Percentiles rank a stretch among this genome's conserved stretches.
Conservation (phyloP, 30 jellyfish, hydroid and myxozoan species). For the Aurelia sp. region DNA sequence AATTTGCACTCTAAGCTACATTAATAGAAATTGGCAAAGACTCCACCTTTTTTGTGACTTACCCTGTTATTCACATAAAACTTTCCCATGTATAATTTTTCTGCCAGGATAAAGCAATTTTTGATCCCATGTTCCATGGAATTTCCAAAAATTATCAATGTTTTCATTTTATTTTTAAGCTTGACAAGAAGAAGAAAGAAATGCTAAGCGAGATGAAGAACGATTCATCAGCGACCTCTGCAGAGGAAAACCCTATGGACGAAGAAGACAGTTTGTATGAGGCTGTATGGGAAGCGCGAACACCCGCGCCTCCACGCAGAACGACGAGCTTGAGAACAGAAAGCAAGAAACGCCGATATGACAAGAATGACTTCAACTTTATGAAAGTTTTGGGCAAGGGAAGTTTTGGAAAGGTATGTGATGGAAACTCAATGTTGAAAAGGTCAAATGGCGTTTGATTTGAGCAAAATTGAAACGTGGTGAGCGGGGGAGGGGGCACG, state of each 20-base stretch:
- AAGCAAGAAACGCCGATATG: conserved; percentile 80
- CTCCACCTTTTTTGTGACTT: too few relatives aligned
- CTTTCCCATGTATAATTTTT: too few relatives aligned
- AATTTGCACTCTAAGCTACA: too few relatives aligned
- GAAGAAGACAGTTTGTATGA: conserved; percentile 90
- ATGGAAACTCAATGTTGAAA: background rate
- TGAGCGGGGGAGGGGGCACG: too few relatives aligned
- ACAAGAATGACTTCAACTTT: conserved; percentile 80
- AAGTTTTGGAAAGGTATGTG: conserved; percentile 96
- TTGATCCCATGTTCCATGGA: too few relatives aligned
- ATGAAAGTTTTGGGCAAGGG: conserved; percentile 96
- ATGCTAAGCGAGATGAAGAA: conserved; percentile 26
- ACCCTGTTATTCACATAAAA: too few relatives aligned
- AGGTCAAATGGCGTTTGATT: too few relatives aligned
- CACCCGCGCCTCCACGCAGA: conserved; percentile 98
- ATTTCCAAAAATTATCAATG: too few relatives aligned
- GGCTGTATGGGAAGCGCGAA: conserved; percentile 92
- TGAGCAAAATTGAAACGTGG: too few relatives aligned
- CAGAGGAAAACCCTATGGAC: conserved; percentile 79
- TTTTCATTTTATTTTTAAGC: conserved; percentile 8
- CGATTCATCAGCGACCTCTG: conserved; percentile 37
- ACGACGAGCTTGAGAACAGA: conserved; percentile 94
- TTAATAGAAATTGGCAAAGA: too few relatives aligned
- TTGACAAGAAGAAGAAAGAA: conserved; percentile 91
- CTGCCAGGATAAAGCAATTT: too few relatives aligned